Evolutionary conservation across 2,888 invertebrate genomes (phyloP), one percentile per base, ranked within the genome.

Genomic region (Drymonia ruficornis): DNA sequence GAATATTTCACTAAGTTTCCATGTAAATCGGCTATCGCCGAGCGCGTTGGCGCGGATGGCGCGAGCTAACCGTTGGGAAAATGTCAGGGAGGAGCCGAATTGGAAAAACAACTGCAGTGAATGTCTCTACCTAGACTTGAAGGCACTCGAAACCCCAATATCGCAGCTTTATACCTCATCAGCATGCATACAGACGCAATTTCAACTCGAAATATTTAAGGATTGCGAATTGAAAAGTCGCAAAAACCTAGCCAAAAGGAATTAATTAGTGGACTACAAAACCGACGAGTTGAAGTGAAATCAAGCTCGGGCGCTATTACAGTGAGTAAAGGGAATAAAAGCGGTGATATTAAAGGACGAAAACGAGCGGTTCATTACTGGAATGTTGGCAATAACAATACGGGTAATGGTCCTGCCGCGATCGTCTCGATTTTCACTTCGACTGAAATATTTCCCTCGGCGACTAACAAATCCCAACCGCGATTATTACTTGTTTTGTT

Each of bases 301-400:
- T 87, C 83, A 81, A 86, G 83, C 81, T 74, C 67, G 77, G 80
- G 78, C 67, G 78, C 81, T 76, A 83, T 86, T 80, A 85, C 74
- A 74, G 78, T 80, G 83, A 85, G 83, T 83, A 83, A 83, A 84
- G 83, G 76, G 84, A 84, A 80, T 76, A 70, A 80, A 84, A 88
- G 81, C 86, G 83, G 86, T 76, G 76, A 86, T 89, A 89, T 87
- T 87, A 87, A 84, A 86, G 85, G 81, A 87, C 84, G 89, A 86
- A 86, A 91, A 91, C 87, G 91, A 87, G 85, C 88, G 83, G 79
- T 89, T 91, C 89, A 91, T 92, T 91, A 90, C 90, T 78, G 81
- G 77, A 89, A 89, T 87, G 86, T 83, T 76, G 84, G 88, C 82
- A 88, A 91, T 92, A 92, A 91, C 91, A 92, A 91, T 91, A 89